Evolutionary conservation across 2,888 invertebrate species (phyloP), one percentile per base, ranked within the genome.

Genomic region (Dioctria rufipes): DNA sequence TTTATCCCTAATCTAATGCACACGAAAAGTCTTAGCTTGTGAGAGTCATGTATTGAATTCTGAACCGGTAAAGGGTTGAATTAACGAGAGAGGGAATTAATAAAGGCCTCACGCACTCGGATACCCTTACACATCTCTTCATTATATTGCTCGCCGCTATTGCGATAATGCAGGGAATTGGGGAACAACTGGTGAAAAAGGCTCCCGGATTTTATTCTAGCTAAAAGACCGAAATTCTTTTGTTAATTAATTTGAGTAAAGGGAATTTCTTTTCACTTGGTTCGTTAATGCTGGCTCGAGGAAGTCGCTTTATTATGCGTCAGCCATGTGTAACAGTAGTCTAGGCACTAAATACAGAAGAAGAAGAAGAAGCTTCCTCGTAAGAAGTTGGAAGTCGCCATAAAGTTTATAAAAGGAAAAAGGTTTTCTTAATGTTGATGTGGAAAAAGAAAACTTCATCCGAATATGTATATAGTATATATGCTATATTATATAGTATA

Each of bases 1-100:
- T 81, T 81, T 81, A 81, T 81, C 81, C 81, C 81, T 71, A 81
- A 81, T 81, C 81, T 71, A 81, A 81, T 81, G 71, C 65, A 81
- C 69, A 80, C 61, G 51, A 43, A 63, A 66, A 25, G 25, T 25
- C 25, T 25, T 25, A 25, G 51, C 77, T 61, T 42, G 25, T 42
- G 25, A 6, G 37, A 67, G 69, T 58, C 67, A 60, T 69, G 79
- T 58, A 79, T 79, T 67, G 67, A 69, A 67, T 60, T 40, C 46
- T 39, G 69, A 49, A 54, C 58, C 51, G 67, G 69, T 40, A 81
- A 80, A 81, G 81, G 81, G 81, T 81, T 81, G 71, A 80, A 80
- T 81, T 81, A 79, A 80, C 80, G 78, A 71, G 77, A 25, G 46
- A 63, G 81, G 71, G 65, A 71, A 80, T 81, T 81, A 81, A 81